A percentile compares a stretch with the other conserved stretches of the same genome.
Conservation (phyloP, 2,797 vertebrate species). For the Squalus acanthias region DNA sequence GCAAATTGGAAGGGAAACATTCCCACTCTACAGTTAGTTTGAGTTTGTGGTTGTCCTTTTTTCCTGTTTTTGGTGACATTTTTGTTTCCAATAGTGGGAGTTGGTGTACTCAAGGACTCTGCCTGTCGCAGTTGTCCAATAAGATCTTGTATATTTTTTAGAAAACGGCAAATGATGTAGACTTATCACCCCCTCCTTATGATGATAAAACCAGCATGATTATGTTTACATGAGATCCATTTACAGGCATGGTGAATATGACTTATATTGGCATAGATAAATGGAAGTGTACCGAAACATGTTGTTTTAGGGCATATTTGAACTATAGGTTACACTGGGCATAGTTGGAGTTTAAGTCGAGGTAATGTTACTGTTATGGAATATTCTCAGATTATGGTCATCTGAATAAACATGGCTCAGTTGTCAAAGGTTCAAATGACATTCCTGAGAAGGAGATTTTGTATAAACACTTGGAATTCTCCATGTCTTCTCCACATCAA, state of each 20-base stretch:
- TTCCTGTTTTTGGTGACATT: no score
- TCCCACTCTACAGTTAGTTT: background rate
- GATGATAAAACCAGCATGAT: background rate
- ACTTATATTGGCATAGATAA: background rate
- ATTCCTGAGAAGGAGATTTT: background rate
- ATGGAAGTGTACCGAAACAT: background rate
- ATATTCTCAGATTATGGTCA: conserved; percentile 12
- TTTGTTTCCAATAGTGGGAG: background rate
- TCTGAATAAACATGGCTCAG: conserved; percentile 22
- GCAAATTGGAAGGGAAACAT: background rate
- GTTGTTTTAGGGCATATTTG: conserved; percentile 15
- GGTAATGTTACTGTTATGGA: background rate
- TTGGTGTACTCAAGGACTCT: background rate
- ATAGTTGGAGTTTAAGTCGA: background rate
- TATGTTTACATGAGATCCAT: background rate
- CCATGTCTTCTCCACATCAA: background rate
- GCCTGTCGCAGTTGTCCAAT: background rate
- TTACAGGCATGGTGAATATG: background rate
- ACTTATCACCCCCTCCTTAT: background rate
- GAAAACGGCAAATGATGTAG: background rate
- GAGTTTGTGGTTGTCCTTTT: background rate
- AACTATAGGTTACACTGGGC: background rate
- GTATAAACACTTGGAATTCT: background rate
- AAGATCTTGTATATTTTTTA: background rate
- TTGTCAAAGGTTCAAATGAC: conserved; percentile 14